phyloP scores from a whole-genome alignment of 2,797 vertebrate species.

The Leptodactylus fallax region DNA sequence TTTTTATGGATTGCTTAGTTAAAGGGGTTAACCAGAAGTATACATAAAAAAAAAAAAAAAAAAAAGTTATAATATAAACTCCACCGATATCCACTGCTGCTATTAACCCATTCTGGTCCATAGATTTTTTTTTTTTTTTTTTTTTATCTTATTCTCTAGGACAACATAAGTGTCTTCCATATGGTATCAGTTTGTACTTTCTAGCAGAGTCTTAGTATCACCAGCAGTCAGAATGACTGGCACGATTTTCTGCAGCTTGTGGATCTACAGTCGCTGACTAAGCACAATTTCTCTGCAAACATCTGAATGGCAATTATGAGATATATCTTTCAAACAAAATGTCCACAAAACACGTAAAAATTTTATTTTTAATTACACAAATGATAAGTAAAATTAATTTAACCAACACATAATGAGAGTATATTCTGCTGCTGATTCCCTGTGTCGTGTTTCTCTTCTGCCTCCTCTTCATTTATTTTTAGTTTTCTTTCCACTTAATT shows the following conservation, averaged over 20 bases:
- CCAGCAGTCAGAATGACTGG: background rate
- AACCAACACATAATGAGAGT: background rate
- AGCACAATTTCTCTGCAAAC: background rate
- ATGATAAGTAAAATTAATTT: slow-evolving; percentile 37
- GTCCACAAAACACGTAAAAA: background rate
- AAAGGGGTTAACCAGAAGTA: no score
- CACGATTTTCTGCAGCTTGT: background rate
- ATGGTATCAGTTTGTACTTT: no score
- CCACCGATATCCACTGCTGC: no score
- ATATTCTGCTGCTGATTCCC: slow-evolving; percentile 35
- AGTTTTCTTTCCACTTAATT: slow-evolving; percentile 57
- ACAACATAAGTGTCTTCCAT: no score
- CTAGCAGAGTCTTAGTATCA: background rate
- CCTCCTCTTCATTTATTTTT: slow-evolving; percentile 48
- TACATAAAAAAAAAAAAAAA: no score
- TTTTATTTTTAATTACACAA: background rate
- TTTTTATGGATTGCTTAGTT: no score
- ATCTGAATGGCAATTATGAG: background rate
- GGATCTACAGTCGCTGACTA: background rate
- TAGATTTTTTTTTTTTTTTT: no score
- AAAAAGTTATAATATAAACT: no score
- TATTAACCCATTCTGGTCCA: no score
- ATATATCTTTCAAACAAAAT: background rate
- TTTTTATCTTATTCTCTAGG: no score
- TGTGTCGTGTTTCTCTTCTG: slow-evolving; percentile 11